Evolutionary conservation across 2,888 invertebrate species (phyloP).

Genomic region (Sclerodermus sp.): DNA sequence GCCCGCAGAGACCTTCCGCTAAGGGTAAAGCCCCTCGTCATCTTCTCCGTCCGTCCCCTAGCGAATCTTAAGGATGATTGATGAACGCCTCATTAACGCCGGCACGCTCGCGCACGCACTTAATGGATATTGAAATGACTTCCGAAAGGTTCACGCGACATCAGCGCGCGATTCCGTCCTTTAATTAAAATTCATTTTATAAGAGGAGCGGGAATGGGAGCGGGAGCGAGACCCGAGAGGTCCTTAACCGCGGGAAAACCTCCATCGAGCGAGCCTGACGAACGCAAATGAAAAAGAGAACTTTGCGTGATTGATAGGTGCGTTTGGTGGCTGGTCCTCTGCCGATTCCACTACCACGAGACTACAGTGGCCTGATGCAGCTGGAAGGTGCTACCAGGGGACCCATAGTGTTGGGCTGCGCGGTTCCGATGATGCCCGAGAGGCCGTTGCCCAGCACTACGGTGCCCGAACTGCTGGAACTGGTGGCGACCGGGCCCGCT

Average conservation of each 20-base stretch:
- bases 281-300: not conserved
- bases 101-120: no score
- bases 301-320: constrained; percentile 39
- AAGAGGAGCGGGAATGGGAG: no score
- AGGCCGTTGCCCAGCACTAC: constrained; percentile 46
- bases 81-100: no score
- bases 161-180: no score
- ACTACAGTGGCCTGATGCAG: constrained; percentile 59
- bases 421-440: constrained; percentile 53
- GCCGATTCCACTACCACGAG: constrained; percentile 50
- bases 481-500: constrained; percentile 53
- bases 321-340: constrained; percentile 58
- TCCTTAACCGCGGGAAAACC: no score
- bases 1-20: constrained; percentile 58
- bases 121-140: no score
- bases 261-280: no score
- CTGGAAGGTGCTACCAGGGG: constrained; percentile 49
- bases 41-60: no score
- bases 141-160: no score
- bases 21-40: constrained; percentile 36
- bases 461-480: constrained; percentile 48
- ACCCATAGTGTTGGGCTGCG: constrained; percentile 59
- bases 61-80: no score
- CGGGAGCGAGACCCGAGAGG: no score
- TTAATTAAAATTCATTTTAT: no score